A percentile compares a stretch with the other conserved stretches of the same genome.
Evolutionary conservation across 2,113 vertebrate genomes (phyloP).

Genomic region (Arenaria interpres): DNA sequence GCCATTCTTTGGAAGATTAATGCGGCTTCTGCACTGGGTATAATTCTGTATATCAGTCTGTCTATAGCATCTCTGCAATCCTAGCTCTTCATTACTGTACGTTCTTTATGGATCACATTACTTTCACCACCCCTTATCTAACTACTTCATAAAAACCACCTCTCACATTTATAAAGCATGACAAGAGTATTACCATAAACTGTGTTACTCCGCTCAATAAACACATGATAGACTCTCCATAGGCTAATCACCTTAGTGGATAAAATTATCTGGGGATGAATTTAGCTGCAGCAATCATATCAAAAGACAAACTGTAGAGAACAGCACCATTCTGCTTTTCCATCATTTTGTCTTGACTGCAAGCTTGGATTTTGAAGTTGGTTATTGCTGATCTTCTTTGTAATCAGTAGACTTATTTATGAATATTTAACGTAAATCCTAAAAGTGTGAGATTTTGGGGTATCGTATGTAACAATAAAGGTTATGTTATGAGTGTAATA

Average conservation of each 20-base stretch:
- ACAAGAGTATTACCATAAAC: conserved; percentile 56
- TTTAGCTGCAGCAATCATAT: conserved; percentile 49
- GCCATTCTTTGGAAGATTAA: conserved; percentile 26
- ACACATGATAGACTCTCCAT: conserved; percentile 3
- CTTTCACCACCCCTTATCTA: conserved; percentile 60
- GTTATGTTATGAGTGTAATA: neutral
- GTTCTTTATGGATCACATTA: conserved; percentile 46
- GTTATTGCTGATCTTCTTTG: neutral
- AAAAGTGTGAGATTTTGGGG: neutral
- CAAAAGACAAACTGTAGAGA: conserved; percentile 9
- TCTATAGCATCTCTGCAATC: conserved; percentile 22
- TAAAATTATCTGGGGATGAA: conserved; percentile 20
- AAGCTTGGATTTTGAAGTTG: neutral
- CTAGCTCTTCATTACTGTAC: neutral
- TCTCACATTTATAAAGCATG: conserved; percentile 33
- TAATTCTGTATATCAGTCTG: conserved; percentile 44
- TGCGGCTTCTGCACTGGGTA: neutral
- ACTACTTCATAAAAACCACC: conserved; percentile 48
- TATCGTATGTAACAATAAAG: neutral
- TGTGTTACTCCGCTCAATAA: neutral
- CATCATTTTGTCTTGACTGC: neutral
- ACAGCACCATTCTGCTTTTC: neutral
- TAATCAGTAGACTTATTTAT: neutral
- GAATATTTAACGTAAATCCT: neutral
- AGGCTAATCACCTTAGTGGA: conserved; percentile 52